Conservation (phyloP, 2,113 vertebrate species). For the Cheirogaleus medius region DNA sequence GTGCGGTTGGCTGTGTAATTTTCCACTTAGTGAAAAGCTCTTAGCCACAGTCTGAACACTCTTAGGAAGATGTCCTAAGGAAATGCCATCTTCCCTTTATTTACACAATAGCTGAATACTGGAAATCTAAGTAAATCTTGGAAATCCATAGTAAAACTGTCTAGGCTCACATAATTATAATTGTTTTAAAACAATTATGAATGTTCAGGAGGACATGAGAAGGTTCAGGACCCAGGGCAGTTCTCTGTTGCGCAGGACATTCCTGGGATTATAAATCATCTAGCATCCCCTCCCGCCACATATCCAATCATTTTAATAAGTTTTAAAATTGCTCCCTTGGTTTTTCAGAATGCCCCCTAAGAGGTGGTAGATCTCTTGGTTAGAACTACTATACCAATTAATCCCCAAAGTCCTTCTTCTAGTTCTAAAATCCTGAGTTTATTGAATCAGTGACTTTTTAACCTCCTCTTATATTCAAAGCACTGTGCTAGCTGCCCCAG, state of each 20-base stretch:
- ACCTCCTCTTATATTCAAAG: neutral
- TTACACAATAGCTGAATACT: neutral
- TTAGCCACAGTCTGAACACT: neutral
- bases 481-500: neutral
- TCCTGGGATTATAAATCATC: neutral
- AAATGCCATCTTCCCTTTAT: neutral
- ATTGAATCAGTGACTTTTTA: neutral
- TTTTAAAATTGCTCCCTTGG: neutral
- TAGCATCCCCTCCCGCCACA: neutral
- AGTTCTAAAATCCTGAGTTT: neutral
- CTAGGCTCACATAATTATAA: neutral
- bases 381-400: neutral
- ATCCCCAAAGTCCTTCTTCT: neutral
- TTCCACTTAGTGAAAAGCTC: neutral
- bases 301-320: neutral
- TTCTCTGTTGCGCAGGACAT: neutral
- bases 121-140: neutral
- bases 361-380: neutral
- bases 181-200: neutral
- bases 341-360: neutral
- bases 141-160: neutral
- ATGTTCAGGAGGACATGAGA: neutral
- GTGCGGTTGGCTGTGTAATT: neutral
- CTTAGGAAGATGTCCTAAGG: too few relatives aligned
- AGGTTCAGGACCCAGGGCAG: neutral